A percentile compares a stretch with the other conserved stretches of the same genome.
Evolutionary conservation across 2,797 vertebrate species (phyloP).

Genomic region (Poeciliopsis gracilis): DNA sequence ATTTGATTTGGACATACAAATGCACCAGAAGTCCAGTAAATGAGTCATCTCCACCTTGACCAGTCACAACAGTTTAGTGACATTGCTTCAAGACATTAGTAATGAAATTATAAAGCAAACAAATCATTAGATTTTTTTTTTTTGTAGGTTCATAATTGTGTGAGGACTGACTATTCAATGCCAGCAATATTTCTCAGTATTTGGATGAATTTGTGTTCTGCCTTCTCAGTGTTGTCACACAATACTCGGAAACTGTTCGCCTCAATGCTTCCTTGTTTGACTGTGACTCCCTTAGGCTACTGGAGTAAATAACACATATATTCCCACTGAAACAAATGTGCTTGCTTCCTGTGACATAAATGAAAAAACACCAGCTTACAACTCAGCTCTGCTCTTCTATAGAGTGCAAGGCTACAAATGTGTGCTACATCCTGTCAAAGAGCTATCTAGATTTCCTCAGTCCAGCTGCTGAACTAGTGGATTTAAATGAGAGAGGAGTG

Average conservation of each 20-base stretch:
- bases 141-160: not conserved
- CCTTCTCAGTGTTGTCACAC: slow-evolving; percentile 20
- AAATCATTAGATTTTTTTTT: not conserved
- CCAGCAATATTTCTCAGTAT: slow-evolving; percentile 50
- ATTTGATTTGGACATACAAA: not conserved
- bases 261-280: slow-evolving; percentile 56
- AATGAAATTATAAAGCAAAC: slow-evolving; percentile 12
- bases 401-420: slow-evolving; percentile 15
- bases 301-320: slow-evolving; percentile 39
- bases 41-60: not conserved
- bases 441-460: slow-evolving; percentile 33
- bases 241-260: slow-evolving; percentile 30
- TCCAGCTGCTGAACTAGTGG: slow-evolving; percentile 29
- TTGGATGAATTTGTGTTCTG: slow-evolving; percentile 6
- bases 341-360: slow-evolving; percentile 41
- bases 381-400: slow-evolving; percentile 30
- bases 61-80: not conserved
- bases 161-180: slow-evolving; percentile 36
- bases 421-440: slow-evolving; percentile 34
- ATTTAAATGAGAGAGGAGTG: slow-evolving; percentile 21
- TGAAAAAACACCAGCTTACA: slow-evolving; percentile 61
- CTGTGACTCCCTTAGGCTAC: slow-evolving; percentile 41
- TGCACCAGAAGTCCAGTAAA: not conserved
- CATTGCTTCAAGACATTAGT: not conserved
- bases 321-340: slow-evolving; percentile 31